Percentiles rank a stretch among this genome's conserved stretches.
These are phyloP conservation scores for Cheilinus undulatus DNA, from an alignment of 2,113 vertebrate species.

Conservation along the genomic window DNA sequence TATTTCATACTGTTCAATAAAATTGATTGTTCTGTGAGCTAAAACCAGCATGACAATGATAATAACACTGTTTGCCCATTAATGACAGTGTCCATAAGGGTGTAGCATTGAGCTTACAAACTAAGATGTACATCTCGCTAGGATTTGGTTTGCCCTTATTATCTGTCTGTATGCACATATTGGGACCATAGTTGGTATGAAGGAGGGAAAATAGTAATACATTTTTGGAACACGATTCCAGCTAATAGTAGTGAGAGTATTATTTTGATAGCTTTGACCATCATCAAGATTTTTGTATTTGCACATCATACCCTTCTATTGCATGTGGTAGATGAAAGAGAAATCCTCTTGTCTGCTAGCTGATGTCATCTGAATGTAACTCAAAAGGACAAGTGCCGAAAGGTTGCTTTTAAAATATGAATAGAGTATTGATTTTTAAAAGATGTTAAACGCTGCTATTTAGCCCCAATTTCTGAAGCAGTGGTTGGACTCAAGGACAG, in stretches of 20 bases:
- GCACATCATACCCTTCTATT: neutral
- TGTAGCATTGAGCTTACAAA: too few species aligned
- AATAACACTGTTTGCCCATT: too few species aligned
- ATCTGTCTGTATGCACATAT: too few species aligned
- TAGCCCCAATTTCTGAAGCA: conserved; percentile 52
- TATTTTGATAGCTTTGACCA: neutral
- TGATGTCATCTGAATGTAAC: conserved; percentile 66
- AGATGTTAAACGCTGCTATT: conserved; percentile 69
- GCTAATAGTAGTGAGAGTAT: neutral
- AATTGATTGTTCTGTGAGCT: too few species aligned
- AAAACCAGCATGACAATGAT: too few species aligned
- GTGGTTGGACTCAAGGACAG: conserved; percentile 67
- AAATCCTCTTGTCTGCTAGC: conserved; percentile 28
- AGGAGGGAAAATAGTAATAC: too few species aligned
- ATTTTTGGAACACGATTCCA: neutral
- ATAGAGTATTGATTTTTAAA: conserved; percentile 75
- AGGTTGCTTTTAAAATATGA: conserved; percentile 76
- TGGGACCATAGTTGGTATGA: too few species aligned
- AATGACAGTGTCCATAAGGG: too few species aligned
- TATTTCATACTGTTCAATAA: too few species aligned
- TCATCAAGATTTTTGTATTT: neutral
- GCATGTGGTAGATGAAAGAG: conserved; percentile 23
- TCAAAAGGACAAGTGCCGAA: conserved; percentile 69
- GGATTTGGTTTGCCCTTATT: too few species aligned
- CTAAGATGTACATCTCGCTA: too few species aligned